These are phyloP conservation scores for Marmota flaviventris DNA, from an alignment of 2,113 vertebrate species.

Conservation along the genomic window DNA sequence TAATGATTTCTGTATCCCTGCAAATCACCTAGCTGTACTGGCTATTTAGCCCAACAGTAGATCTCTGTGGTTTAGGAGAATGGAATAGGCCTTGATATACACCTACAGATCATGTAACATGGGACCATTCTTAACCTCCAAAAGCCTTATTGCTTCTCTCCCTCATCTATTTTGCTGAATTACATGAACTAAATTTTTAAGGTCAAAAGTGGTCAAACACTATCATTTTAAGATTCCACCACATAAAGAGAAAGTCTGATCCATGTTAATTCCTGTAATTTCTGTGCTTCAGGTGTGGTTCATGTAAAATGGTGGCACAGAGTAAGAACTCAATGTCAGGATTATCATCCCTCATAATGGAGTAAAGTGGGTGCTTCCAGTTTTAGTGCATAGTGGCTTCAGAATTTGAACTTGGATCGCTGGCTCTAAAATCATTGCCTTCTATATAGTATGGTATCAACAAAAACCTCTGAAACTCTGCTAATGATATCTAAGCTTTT, in stretches of 20 bases:
- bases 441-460: neutral
- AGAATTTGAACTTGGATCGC: neutral
- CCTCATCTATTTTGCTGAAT: neutral
- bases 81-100: neutral
- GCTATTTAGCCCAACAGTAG: neutral
- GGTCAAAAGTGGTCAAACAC: neutral
- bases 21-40: neutral
- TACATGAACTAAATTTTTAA: neutral
- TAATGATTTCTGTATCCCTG: neutral
- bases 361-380: neutral
- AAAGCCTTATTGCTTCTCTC: neutral
- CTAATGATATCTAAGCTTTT: conserved; percentile 25
- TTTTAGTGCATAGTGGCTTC: neutral
- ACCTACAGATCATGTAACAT: neutral
- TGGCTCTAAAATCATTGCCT: neutral
- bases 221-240: neutral
- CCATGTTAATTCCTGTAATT: neutral
- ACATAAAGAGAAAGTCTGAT: neutral
- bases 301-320: rapidly evolving
- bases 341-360: neutral
- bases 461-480: neutral
- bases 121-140: neutral
- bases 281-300: neutral
- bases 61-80: neutral
- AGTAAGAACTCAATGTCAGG: neutral